Evolutionary conservation across 2,888 invertebrate species (phyloP).

Genomic region (Lapara coniferarum): DNA sequence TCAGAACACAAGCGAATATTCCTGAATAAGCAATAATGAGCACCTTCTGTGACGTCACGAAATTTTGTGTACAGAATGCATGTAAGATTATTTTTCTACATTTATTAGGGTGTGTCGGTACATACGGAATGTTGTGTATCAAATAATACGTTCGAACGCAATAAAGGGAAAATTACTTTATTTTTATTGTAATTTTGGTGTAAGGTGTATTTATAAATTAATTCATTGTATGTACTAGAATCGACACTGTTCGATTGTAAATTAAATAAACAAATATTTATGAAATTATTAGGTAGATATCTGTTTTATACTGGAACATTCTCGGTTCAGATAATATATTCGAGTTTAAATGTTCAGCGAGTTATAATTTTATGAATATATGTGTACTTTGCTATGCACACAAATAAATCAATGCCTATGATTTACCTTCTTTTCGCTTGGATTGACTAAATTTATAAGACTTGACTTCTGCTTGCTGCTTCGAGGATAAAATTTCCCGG

Average conservation of each 20-base stretch:
- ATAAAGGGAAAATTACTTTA: constrained; percentile 44
- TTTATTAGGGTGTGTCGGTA: constrained; percentile 45
- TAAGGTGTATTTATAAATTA: constrained; percentile 66
- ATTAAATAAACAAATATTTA: constrained; percentile 69
- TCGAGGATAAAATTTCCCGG: too few relatives aligned
- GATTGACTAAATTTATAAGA: too few relatives aligned
- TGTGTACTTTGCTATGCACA: background rate
- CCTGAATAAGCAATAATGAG: constrained; percentile 6
- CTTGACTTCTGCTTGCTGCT: too few relatives aligned
- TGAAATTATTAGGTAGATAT: constrained; percentile 61
- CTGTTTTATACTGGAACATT: constrained; percentile 61
- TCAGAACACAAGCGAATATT: background rate
- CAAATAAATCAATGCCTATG: background rate
- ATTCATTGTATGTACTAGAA: constrained; percentile 65
- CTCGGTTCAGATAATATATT: constrained; percentile 39
- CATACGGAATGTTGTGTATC: constrained; percentile 34
- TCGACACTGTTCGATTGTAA: constrained; percentile 67
- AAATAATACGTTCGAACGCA: constrained; percentile 42
- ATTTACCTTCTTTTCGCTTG: too few relatives aligned
- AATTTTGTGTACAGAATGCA: constrained; percentile 45
- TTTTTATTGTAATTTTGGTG: constrained; percentile 62
- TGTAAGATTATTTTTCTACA: constrained; percentile 46
- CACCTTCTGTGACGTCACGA: constrained; percentile 6
- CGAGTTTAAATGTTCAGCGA: constrained; percentile 2
- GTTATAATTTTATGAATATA: background rate